phyloP scores from a whole-genome alignment of 2,888 invertebrate genomes.

The Entomobrya proxima region DNA sequence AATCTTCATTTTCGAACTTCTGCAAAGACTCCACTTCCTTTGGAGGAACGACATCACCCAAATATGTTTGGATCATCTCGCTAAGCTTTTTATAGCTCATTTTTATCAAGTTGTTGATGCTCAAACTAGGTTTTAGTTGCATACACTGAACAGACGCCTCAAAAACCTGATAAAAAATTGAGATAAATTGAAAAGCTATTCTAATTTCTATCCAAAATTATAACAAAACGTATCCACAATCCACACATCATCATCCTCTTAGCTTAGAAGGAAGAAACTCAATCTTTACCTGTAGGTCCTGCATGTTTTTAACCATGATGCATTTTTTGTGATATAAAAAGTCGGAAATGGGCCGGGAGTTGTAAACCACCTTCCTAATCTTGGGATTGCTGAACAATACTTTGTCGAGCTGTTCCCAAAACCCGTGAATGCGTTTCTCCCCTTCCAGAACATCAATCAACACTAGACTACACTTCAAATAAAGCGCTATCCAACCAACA shows the following conservation, averaged over 20 bases:
- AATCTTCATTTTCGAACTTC: neutral
- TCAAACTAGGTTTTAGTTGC: no score
- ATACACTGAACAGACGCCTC: no score
- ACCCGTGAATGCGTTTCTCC: neutral
- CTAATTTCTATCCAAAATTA: no score
- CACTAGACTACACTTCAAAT: neutral
- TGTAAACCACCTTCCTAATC: constrained; percentile 77
- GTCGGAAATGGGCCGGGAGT: constrained; percentile 77
- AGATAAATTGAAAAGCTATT: no score
- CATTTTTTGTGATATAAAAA: constrained; percentile 76
- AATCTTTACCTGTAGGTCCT: constrained; percentile 78
- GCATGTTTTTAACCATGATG: constrained; percentile 77
- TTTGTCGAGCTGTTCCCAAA: constrained; percentile 1
- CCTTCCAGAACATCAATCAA: constrained; percentile 22
- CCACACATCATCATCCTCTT: no score
- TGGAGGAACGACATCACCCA: neutral
- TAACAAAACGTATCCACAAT: no score
- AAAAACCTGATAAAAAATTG: no score
- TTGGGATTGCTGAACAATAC: constrained; percentile 73
- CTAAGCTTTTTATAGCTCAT: neutral
- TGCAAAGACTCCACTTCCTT: neutral
- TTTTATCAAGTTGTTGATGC: no score
- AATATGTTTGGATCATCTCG: neutral
- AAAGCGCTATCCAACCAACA: constrained; percentile 26
- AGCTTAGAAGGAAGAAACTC: no score